phyloP scores from a whole-genome alignment of 2,888 invertebrate species.

The Yponomeuta evonymella region DNA sequence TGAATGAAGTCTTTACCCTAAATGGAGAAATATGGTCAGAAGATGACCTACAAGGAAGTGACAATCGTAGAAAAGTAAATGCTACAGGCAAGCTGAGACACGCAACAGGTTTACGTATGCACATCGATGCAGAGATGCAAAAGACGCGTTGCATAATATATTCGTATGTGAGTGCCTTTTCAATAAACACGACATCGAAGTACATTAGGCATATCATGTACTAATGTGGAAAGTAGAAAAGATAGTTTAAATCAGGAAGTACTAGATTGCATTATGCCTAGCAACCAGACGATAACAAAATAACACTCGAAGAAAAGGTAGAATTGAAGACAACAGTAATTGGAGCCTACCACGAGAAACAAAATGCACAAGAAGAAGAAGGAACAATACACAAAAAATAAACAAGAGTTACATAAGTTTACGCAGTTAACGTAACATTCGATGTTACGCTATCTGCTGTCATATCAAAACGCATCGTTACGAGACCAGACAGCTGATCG shows the following conservation, averaged over 20 bases:
- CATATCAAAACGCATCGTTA: constrained; percentile 60
- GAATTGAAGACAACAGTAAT: neutral
- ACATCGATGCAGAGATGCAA: constrained; percentile 42
- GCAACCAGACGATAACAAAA: neutral
- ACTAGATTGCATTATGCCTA: neutral
- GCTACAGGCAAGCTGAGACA: constrained; percentile 35
- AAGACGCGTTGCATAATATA: constrained; percentile 38
- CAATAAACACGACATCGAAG: neutral
- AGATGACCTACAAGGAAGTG: constrained; percentile 13
- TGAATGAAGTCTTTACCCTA: too few relatives aligned
- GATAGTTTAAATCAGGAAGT: neutral
- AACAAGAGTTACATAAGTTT: constrained; percentile 16
- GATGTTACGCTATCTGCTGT: constrained; percentile 51
- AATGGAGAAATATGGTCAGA: neutral
- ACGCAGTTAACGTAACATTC: constrained; percentile 14
- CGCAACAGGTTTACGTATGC: constrained; percentile 53
- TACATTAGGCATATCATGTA: neutral
- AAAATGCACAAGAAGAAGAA: constrained; percentile 19
- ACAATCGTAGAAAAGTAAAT: constrained; percentile 29
- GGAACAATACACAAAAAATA: constrained; percentile 16
- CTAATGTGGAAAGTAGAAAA: neutral
- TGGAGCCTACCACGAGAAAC: neutral
- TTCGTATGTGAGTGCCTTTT: constrained; percentile 22
- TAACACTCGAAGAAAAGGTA: neutral
- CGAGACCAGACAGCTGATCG: constrained; percentile 56